Evolutionary conservation across 1,140 invertebrate species (phyloP), one percentile per base, ranked within the genome.

Genomic region (Psix sp.): DNA sequence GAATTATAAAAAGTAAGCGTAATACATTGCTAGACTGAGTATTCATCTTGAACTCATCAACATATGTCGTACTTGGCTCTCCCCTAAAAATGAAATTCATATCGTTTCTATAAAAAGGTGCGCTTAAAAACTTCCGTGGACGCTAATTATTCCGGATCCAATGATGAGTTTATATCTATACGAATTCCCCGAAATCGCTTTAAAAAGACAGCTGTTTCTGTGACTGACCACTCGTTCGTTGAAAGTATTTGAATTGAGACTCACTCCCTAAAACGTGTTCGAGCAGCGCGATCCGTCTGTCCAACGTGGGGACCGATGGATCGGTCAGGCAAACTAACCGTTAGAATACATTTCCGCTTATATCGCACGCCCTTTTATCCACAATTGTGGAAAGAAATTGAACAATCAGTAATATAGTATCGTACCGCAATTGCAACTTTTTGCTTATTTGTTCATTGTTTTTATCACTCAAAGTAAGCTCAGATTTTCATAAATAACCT

Each of bases 151-250:
- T 59, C 49, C 43, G 46, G 5, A 39, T 63, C 26, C 33, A 43
- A 63, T 66, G 62, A 74, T 63, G 66, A 72, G 60, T 40, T 43
- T 13, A 14, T 54, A 70, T 45, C 54, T 54, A 57, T 13, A 40
- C 43, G 56, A 60, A 52, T 75, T 74, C 65, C 60, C 56, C 49
- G 57, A 54, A 74, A 76, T 46, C 21, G 43, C 33, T 73, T 40
- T 71, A 79, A 81, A 78, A 74, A 75, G 77, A 79, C 85, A 87
- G 85, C 85, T 87, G 85, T 81, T 81, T 62, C 66, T 20, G 48
- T 48, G 39, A 79, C 63, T 80, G 83, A 82, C 80, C 83, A 76
- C 59, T 72, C 71, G 77, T 68, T 78, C 29, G 76, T 78, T 49
- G 54, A 59, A 65, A 78, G 76, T 76, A 74, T 77, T 76, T 77